Conservation (phyloP, 2,113 vertebrate genomes). For the Pomatostomus ruficeps region DNA sequence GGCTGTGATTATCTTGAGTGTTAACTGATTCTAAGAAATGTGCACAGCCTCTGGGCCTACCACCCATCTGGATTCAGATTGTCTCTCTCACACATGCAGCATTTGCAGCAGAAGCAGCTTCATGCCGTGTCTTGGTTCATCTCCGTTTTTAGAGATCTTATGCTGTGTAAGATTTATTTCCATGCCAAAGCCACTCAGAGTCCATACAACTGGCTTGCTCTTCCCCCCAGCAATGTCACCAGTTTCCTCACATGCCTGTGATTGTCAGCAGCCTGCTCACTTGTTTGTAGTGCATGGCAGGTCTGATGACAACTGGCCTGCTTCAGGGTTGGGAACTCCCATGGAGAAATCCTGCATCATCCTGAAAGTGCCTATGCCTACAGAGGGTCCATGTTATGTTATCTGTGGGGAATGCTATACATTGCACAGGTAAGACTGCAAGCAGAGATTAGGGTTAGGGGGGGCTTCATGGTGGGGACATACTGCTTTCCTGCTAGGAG, state of each 20-base stretch:
- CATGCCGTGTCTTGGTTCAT: background rate
- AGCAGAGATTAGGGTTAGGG: background rate
- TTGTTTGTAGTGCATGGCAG: background rate
- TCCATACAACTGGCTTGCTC: fast-evolving
- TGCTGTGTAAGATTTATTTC: background rate
- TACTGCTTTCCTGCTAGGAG: background rate
- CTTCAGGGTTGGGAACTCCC: background rate
- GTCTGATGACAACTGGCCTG: background rate
- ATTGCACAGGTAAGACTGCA: background rate
- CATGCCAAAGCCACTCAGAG: background rate
- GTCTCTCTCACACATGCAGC: background rate
- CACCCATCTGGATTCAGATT: background rate
- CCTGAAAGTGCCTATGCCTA: background rate
- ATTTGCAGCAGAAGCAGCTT: background rate
- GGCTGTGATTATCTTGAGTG: background rate
- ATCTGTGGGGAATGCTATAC: background rate
- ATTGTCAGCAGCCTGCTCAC: background rate
- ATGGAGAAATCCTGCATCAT: background rate
- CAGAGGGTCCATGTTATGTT: background rate
- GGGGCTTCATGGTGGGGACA: background rate
- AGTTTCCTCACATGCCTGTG: background rate
- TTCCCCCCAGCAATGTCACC: background rate
- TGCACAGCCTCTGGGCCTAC: background rate
- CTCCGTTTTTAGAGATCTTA: background rate
- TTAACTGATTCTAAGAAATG: background rate